A percentile compares a stretch with the other conserved stretches of the same genome.
Conservation (phyloP, 1,140 invertebrate species). For the Ceratina calcarata region DNA sequence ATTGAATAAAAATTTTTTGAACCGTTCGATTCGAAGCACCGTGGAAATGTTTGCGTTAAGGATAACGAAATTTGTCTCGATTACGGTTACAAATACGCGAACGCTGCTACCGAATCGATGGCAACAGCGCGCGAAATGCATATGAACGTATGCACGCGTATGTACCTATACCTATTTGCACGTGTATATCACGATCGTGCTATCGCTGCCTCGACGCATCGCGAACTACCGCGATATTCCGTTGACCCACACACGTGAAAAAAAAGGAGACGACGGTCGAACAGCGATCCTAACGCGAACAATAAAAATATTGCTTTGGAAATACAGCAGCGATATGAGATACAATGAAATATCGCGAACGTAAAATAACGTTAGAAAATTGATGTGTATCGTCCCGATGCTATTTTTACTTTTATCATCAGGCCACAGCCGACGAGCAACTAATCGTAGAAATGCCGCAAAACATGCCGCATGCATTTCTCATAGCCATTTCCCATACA, state of each 20-base stretch:
- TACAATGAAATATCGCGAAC: constrained; percentile 51
- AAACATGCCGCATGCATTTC: too few species aligned
- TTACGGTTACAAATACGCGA: constrained; percentile 29
- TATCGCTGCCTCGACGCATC: constrained; percentile 1
- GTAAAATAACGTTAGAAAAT: constrained; percentile 48
- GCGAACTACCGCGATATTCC: constrained; percentile 48
- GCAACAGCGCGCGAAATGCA: too few species aligned
- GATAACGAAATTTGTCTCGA: constrained; percentile 5
- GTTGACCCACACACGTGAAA: constrained; percentile 16
- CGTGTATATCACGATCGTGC: neutral
- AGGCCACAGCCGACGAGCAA: too few species aligned
- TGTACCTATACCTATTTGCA: too few species aligned
- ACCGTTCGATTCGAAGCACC: neutral
- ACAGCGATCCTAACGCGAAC: constrained; percentile 23
- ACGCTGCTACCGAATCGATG: too few species aligned
- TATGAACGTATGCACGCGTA: too few species aligned
- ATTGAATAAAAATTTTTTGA: constrained; percentile 27
- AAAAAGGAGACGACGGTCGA: neutral
- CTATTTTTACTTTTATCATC: too few species aligned
- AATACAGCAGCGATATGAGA: constrained; percentile 24
- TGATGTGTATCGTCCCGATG: neutral
- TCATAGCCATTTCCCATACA: too few species aligned
- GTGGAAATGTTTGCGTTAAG: neutral
- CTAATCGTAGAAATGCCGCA: too few species aligned
- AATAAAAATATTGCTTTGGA: constrained; percentile 55